Percentiles rank a stretch among this genome's conserved stretches.
These are phyloP conservation scores for Archaeoteleia sp. DNA, from an alignment of 2,888 invertebrate genomes.

Conservation along the genomic window DNA sequence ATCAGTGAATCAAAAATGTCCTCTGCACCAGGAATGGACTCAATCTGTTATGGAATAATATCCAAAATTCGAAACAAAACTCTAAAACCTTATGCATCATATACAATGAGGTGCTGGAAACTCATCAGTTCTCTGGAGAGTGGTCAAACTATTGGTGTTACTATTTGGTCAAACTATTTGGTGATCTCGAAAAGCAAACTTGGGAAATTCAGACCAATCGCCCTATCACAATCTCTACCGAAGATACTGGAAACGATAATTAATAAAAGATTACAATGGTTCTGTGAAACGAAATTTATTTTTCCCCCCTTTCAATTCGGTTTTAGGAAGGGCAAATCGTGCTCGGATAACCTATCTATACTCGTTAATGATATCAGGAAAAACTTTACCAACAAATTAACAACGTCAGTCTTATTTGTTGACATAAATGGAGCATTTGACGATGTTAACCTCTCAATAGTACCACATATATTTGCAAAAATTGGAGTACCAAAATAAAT, in stretches of 20 bases:
- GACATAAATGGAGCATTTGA: conserved; percentile 10
- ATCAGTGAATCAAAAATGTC: background rate
- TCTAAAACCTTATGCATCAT: background rate
- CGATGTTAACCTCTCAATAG: conserved; percentile 4
- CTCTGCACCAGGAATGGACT: background rate
- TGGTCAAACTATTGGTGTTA: background rate
- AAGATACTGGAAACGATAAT: background rate
- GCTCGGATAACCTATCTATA: background rate
- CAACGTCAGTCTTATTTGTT: background rate
- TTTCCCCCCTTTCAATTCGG: no score
- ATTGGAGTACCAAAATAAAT: conserved; percentile 8
- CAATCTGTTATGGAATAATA: background rate
- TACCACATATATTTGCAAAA: background rate
- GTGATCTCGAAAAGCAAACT: no score
- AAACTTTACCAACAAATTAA: no score
- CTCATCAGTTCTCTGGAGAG: background rate
- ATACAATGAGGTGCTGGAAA: background rate
- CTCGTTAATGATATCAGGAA: no score
- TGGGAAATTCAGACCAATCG: conserved; percentile 9
- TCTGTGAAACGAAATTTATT: conserved; percentile 1
- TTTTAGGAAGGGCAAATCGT: no score
- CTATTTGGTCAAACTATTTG: no score
- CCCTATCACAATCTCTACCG: conserved; percentile 4
- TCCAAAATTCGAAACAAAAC: background rate
- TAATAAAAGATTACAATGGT: no score